Evolutionary conservation across 2,797 vertebrate species (phyloP).

Genomic region (Aplochiton taeniatus): DNA sequence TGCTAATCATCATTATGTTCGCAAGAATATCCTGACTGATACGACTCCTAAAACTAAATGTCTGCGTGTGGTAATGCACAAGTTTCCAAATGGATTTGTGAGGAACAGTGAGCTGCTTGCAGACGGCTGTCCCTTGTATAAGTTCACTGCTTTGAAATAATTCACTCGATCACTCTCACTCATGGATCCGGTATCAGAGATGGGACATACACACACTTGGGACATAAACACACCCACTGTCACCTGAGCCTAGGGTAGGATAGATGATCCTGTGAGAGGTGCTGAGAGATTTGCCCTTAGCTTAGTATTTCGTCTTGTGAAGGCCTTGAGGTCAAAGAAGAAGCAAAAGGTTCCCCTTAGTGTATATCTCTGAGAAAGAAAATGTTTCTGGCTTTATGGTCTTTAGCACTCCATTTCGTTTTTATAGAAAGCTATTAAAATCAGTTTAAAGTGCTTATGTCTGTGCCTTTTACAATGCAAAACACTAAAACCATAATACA

Average conservation of each 20-base stretch:
- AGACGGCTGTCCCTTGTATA: too few species aligned
- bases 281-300: constrained; percentile 5
- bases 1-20: too few species aligned
- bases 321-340: constrained; percentile 4
- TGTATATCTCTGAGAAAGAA: constrained; percentile 8
- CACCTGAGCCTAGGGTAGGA: constrained; percentile 12
- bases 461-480: background rate
- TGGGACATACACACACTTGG: constrained; percentile 10
- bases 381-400: background rate
- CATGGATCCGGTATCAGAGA: too few species aligned
- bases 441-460: constrained; percentile 1
- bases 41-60: too few species aligned
- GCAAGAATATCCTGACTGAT: too few species aligned
- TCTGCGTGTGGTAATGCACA: too few species aligned
- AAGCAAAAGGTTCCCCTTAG: background rate
- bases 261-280: constrained; percentile 1
- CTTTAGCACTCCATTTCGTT: background rate
- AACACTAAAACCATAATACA: background rate
- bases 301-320: background rate
- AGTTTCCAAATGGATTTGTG: too few species aligned
- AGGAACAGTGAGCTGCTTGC: too few species aligned
- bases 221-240: background rate
- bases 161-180: too few species aligned
- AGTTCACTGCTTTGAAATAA: too few species aligned
- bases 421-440: background rate